Evolutionary conservation across 2,113 vertebrate species (phyloP).

Genomic region (Erythrocercus mccallii): DNA sequence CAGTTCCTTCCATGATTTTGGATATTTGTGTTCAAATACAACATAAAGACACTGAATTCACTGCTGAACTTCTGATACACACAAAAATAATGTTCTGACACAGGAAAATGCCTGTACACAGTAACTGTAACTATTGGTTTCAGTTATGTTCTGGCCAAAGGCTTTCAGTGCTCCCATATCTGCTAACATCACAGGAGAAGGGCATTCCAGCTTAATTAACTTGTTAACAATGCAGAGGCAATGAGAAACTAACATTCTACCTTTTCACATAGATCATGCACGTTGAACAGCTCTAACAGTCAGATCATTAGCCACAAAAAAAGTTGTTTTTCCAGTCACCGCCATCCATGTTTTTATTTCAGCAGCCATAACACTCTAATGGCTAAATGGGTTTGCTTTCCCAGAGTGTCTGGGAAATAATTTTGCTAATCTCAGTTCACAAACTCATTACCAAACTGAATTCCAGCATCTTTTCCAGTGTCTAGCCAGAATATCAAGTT

Average conservation of each 20-base stretch:
- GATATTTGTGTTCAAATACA: not conserved
- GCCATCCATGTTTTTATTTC: slow-evolving; percentile 23
- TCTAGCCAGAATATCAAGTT: slow-evolving; percentile 64
- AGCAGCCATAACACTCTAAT: slow-evolving; percentile 52
- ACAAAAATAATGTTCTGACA: not conserved
- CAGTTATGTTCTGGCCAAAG: not conserved
- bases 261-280: not conserved
- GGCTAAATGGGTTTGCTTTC: slow-evolving; percentile 39
- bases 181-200: not conserved
- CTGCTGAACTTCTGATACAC: not conserved
- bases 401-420: slow-evolving; percentile 44
- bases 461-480: slow-evolving; percentile 53
- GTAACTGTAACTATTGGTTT: not conserved
- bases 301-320: not conserved
- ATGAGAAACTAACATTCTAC: not conserved
- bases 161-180: not conserved
- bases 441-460: slow-evolving; percentile 50
- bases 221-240: not conserved
- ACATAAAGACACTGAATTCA: not conserved
- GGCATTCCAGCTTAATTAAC: not conserved
- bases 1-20: not conserved
- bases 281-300: not conserved
- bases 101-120: not conserved
- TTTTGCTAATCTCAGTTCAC: slow-evolving; percentile 52
- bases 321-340: slow-evolving; percentile 12